Evolutionary conservation across 2,888 invertebrate species (phyloP).

Genomic region (Amblyteles armatorius): DNA sequence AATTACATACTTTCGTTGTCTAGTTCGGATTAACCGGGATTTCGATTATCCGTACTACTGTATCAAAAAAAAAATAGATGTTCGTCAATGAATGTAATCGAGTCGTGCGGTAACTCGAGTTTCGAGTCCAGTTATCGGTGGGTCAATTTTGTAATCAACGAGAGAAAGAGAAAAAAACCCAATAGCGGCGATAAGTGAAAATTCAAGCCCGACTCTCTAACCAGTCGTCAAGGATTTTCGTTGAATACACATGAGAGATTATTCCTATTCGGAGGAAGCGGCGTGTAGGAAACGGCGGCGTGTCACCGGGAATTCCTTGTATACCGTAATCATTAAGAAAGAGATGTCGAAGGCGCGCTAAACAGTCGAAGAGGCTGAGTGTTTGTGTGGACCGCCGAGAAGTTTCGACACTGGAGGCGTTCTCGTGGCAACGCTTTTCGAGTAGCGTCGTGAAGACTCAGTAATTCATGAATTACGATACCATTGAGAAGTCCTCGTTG

Average conservation of each 20-base stretch:
- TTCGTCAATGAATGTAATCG: background rate
- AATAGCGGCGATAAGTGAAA: background rate
- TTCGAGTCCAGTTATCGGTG: background rate
- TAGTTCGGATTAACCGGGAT: no score
- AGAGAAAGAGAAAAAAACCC: background rate
- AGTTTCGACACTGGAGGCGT: background rate
- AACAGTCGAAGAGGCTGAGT: background rate
- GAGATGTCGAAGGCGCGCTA: background rate
- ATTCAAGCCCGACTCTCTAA: background rate
- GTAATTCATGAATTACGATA: background rate
- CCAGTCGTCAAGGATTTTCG: background rate
- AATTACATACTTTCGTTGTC: no score
- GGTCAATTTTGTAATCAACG: background rate
- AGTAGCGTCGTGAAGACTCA: background rate
- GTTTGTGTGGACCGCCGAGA: background rate
- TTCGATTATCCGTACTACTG: no score
- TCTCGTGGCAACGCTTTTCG: background rate
- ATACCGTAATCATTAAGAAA: background rate
- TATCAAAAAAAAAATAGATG: background rate
- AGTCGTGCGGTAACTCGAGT: background rate
- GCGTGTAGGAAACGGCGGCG: background rate
- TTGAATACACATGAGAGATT: background rate
- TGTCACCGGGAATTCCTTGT: slow-evolving; percentile 1
- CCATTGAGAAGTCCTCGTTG: background rate
- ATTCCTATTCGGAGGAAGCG: background rate